Conservation (phyloP, 2,797 vertebrate species). For the Pseudotriccus pelzelni region DNA sequence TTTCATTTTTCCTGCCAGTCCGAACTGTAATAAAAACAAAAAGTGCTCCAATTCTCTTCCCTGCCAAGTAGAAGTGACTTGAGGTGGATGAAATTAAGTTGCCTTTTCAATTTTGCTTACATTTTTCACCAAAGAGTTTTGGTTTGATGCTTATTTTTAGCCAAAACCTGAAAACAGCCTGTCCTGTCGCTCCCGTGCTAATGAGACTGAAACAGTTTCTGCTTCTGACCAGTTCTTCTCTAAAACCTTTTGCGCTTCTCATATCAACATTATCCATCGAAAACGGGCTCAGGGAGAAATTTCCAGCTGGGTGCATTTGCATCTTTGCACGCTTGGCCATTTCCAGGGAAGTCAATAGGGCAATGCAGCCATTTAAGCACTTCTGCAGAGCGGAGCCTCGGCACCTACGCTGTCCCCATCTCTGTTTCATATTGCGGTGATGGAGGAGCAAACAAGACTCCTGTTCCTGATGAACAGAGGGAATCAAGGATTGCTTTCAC, state of each 20-base stretch:
- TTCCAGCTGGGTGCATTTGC: constrained; percentile 19
- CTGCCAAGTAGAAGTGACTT: neutral
- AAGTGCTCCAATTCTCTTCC: neutral
- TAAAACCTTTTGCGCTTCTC: neutral
- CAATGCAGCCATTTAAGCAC: neutral
- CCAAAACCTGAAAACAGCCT: neutral
- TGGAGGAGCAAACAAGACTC: neutral
- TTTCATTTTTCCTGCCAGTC: constrained; percentile 27
- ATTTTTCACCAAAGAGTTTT: neutral
- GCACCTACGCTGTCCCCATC: fast-evolving
- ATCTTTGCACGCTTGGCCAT: neutral
- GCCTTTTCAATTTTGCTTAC: neutral
- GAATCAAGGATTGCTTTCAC: neutral
- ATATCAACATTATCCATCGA: neutral
- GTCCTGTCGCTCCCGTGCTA: neutral
- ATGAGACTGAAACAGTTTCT: neutral
- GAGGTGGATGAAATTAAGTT: neutral
- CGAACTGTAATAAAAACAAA: constrained; percentile 5
- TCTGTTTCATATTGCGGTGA: neutral
- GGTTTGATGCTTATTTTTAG: neutral
- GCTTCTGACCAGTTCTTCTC: neutral
- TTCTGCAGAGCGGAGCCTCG: fast-evolving
- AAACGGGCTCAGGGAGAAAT: constrained; percentile 7
- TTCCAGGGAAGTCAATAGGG: constrained; percentile 11
- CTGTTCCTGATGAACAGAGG: neutral